A percentile compares a stretch with the other conserved stretches of the same genome.
Evolutionary conservation across 1,140 invertebrate genomes (phyloP).

Genomic region (Ips nitidus): DNA sequence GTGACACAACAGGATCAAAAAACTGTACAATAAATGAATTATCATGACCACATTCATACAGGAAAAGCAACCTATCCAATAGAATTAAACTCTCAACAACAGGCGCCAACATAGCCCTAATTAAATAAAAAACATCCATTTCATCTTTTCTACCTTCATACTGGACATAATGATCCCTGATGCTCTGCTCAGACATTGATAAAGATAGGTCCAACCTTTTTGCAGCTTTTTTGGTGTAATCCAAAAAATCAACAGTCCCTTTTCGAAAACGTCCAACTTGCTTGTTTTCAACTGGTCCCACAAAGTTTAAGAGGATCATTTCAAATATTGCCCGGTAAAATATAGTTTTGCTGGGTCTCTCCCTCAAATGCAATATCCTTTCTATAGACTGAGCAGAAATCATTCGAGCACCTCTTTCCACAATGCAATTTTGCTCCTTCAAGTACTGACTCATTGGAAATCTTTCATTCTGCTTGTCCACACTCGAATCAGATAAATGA

Average conservation of each 20-base stretch:
- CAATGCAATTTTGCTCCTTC: conserved; percentile 54
- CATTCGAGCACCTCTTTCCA: conserved; percentile 82
- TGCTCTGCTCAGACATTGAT: conserved; percentile 49
- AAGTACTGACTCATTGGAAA: conserved; percentile 73
- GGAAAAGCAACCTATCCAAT: conserved; percentile 79
- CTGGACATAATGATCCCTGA: conserved; percentile 53
- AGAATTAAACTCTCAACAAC: conserved; percentile 83
- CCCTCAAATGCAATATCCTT: conserved; percentile 59
- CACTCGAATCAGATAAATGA: conserved; percentile 67
- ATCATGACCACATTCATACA: conserved; percentile 67
- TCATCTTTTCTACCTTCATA: conserved; percentile 60
- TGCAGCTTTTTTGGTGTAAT: conserved; percentile 68
- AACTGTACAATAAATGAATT: conserved; percentile 68
- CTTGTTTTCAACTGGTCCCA: conserved; percentile 45
- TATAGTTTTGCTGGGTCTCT: conserved; percentile 63
- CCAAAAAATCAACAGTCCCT: conserved; percentile 60
- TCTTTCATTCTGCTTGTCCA: conserved; percentile 47
- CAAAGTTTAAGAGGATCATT: conserved; percentile 56
- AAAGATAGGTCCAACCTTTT: conserved; percentile 55
- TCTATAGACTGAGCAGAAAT: conserved; percentile 76
- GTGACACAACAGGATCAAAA: conserved; percentile 77
- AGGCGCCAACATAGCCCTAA: conserved; percentile 78
- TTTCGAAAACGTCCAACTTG: conserved; percentile 56
- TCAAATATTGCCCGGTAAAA: conserved; percentile 76
- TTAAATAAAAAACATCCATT: conserved; percentile 78